These are phyloP conservation scores for Manduca sexta DNA, from an alignment of 1,140 invertebrate species.

Conservation along the genomic window DNA sequence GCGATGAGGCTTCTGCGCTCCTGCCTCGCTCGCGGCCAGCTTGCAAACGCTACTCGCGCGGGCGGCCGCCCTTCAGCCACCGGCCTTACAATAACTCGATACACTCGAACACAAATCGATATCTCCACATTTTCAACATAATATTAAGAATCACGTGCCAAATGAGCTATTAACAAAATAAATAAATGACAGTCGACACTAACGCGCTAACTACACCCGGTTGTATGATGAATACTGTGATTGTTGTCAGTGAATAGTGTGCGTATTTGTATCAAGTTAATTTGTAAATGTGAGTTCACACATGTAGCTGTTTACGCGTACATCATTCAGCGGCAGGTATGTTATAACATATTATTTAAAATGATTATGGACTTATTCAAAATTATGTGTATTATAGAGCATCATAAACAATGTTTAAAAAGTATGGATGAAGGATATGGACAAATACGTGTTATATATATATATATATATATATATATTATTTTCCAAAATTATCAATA, in stretches of 20 bases:
- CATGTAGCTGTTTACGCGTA: slow-evolving; percentile 3
- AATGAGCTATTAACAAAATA: slow-evolving; percentile 8
- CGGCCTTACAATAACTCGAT: slow-evolving; percentile 18
- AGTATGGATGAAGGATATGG: no score
- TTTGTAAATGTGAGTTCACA: slow-evolving; percentile 8
- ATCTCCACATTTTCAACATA: slow-evolving; percentile 28
- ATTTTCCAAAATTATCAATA: no score
- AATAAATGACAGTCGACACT: background rate
- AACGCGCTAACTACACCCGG: slow-evolving; percentile 13
- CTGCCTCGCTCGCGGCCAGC: slow-evolving; percentile 32
- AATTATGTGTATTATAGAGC: no score
- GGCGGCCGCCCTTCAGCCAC: slow-evolving; percentile 37
- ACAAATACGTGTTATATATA: no score
- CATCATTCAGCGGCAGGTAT: slow-evolving; percentile 9
- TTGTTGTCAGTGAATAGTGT: slow-evolving; percentile 42
- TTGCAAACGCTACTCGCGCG: slow-evolving; percentile 35
- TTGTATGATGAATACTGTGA: slow-evolving; percentile 22
- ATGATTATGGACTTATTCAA: background rate
- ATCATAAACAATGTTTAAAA: no score
- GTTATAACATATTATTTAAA: background rate
- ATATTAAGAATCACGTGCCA: slow-evolving; percentile 30
- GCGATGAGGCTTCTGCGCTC: slow-evolving; percentile 38
- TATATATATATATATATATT: no score
- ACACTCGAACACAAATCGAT: slow-evolving; percentile 49
- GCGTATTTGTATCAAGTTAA: slow-evolving; percentile 13